A percentile compares a stretch with the other conserved stretches of the same genome.
These are phyloP conservation scores for Hydrotaea cyrtoneurina DNA, from an alignment of 2,888 invertebrate genomes.

Conservation along the genomic window DNA sequence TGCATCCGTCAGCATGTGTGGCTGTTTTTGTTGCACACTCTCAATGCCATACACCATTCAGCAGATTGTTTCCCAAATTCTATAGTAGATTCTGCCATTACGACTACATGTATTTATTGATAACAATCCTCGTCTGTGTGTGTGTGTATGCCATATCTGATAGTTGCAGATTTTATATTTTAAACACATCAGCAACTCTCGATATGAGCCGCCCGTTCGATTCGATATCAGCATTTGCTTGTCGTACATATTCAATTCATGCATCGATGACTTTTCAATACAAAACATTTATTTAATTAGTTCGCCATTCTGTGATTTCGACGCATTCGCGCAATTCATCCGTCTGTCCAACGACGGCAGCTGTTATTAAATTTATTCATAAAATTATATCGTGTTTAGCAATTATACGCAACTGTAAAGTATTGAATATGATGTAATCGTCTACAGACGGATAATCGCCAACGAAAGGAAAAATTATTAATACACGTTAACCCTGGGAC, in stretches of 20 bases:
- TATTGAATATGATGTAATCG: too few relatives aligned
- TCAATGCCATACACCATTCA: neutral
- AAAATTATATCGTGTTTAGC: neutral
- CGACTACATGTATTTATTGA: neutral
- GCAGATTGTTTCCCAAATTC: neutral
- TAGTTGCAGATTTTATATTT: conserved; percentile 33
- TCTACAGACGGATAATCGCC: too few relatives aligned
- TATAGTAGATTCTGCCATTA: neutral
- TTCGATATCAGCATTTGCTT: neutral
- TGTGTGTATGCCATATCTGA: conserved; percentile 5
- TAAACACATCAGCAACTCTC: conserved; percentile 16
- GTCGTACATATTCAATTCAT: conserved; percentile 35
- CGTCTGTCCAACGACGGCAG: conserved; percentile 16
- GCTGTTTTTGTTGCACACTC: neutral
- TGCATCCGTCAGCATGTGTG: neutral
- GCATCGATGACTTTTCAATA: conserved; percentile 32
- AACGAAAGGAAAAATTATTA: too few relatives aligned
- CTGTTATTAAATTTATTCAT: neutral
- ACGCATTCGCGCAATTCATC: neutral
- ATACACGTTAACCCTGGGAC: too few relatives aligned
- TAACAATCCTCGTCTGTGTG: neutral
- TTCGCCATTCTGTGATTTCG: conserved; percentile 6
- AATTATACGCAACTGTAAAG: too few relatives aligned
- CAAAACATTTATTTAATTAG: neutral
- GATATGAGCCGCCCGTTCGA: conserved; percentile 17